Evolutionary conservation across 2,113 vertebrate species (phyloP).

Genomic region (Leucopternis melanops): DNA sequence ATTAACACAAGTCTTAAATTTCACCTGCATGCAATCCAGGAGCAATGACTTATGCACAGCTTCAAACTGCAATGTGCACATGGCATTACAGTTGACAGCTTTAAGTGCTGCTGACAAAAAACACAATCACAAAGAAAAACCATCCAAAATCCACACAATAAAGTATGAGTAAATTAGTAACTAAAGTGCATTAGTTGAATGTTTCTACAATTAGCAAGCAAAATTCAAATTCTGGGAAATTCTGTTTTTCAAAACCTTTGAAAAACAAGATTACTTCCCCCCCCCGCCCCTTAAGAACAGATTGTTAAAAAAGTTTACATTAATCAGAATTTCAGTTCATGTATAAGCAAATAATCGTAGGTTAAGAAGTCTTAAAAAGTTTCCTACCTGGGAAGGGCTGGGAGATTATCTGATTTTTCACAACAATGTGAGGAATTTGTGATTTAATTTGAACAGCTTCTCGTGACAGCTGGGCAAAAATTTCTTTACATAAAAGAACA

Average conservation of each 20-base stretch:
- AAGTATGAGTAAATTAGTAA: not conserved
- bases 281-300: not conserved
- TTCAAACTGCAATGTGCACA: not conserved
- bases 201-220: not conserved
- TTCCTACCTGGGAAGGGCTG: slow-evolving; percentile 93
- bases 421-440: slow-evolving; percentile 97
- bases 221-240: not conserved
- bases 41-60: not conserved
- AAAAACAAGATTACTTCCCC: not conserved
- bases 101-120: not conserved
- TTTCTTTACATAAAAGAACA: slow-evolving; percentile 95
- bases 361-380: not conserved
- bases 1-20: not conserved
- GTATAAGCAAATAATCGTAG: not conserved
- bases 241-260: not conserved
- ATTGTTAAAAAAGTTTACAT: not conserved
- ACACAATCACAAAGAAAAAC: not conserved
- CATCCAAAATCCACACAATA: not conserved
- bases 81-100: not conserved
- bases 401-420: slow-evolving; percentile 98
- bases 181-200: not conserved
- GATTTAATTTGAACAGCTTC: slow-evolving; percentile 99
- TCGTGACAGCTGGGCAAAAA: slow-evolving; percentile 94
- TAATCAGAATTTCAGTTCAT: not conserved
- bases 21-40: not conserved